Conservation (phyloP, 2,888 invertebrate genomes). For the Ceraclea dissimilis region DNA sequence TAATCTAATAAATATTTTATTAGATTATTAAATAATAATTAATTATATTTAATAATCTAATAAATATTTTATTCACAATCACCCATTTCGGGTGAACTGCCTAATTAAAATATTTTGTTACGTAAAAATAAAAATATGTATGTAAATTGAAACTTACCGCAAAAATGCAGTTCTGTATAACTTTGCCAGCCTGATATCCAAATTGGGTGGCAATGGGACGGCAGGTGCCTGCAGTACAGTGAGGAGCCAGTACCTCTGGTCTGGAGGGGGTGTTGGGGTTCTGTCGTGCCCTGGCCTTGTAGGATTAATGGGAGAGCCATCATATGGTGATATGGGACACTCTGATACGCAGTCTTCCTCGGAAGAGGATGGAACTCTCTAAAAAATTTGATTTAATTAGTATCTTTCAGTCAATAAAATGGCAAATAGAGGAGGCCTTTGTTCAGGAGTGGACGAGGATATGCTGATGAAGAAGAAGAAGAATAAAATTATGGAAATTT, state of each 20-base stretch:
- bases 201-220: slow-evolving; percentile 52
- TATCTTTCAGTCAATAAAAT: too few species aligned
- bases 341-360: slow-evolving; percentile 22
- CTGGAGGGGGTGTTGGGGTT: slow-evolving; percentile 34
- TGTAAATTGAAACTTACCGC: slow-evolving; percentile 53
- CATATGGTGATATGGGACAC: slow-evolving; percentile 21
- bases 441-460: too few species aligned
- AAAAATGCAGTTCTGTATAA: slow-evolving; percentile 75
- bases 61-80: too few species aligned
- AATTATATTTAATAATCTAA: too few species aligned
- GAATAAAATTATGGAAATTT: neutral
- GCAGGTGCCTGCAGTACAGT: slow-evolving; percentile 59
- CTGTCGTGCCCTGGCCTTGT: slow-evolving; percentile 1
- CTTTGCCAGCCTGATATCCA: slow-evolving; percentile 67
- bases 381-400: too few species aligned
- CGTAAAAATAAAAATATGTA: too few species aligned
- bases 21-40: too few species aligned
- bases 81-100: too few species aligned
- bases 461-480: too few species aligned
- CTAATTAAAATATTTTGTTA: too few species aligned
- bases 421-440: too few species aligned
- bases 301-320: slow-evolving; percentile 18
- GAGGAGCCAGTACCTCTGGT: slow-evolving; percentile 72
- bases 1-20: too few species aligned
- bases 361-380: slow-evolving; percentile 9